Evolutionary conservation across 2,113 vertebrate species (phyloP), one percentile per base, ranked within the genome.

Genomic region (Paradoxurus hermaphroditus): DNA sequence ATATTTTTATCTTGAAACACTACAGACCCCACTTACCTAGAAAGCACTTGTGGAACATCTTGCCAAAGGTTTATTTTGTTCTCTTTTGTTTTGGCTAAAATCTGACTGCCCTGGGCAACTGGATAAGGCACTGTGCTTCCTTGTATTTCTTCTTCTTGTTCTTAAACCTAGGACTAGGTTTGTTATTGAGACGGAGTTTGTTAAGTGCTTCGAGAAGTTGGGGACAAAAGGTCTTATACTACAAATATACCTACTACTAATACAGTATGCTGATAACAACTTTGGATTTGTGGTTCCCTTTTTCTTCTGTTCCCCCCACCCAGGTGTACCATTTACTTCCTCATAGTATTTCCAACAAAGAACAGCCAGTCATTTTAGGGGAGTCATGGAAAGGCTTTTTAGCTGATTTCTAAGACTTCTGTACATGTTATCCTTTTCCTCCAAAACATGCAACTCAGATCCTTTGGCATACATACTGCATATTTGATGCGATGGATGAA

Each of bases 21-120:
- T 29, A 25, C 53, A 34, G 13, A 67, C 11, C 1, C 14, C 16
- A 72, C 34, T 83, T 36, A 59, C 25, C 68, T 62, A 78, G 18
- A 63, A 67, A 79, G 5, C 15, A 14, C n/a, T 59, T 8, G 4
- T 84, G 1, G 5, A 72, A 36, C 5, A 67, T 41, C 3, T 53
- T 78, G 23, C 44, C 51, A 82, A 63, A 90, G 7, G 1, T 68
- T 89, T 83, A 49, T 75, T 86, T 81, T 49, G 1, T 36, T 75
- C 72, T 56, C 62, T 51, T 94, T 68, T 56, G 16, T 70, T 75
- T 36, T 89, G 56, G n/a, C n/a, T 90, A 34, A 65, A 77, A 56
- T 46, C 29, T 65, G 44, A 44, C 49, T 93, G 27, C 29, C 11
- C 51, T 67, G 39, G 23, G 36, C 14, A 72, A 13, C 25, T 68